A percentile compares a stretch with the other conserved stretches of the same genome.
phyloP scores from a whole-genome alignment of 53 echinoderm and acorn worm genomes.

The Temnopleurus reevesii region DNA sequence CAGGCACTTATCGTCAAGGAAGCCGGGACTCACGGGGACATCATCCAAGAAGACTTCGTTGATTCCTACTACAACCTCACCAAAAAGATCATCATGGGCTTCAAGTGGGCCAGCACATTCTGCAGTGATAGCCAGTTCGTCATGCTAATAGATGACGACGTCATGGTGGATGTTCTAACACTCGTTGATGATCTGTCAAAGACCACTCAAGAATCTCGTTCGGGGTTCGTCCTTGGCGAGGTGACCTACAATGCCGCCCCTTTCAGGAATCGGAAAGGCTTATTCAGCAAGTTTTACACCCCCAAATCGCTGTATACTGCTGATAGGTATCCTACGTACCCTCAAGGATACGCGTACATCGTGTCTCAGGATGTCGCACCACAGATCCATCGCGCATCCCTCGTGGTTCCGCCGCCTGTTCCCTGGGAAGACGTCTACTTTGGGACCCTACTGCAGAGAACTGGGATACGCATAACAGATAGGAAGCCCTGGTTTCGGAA shows the following conservation, averaged over 20 bases:
- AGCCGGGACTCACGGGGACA: neutral
- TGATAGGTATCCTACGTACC: neutral
- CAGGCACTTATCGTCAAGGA: neutral
- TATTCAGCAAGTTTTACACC: constrained; percentile 11
- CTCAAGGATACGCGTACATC: neutral
- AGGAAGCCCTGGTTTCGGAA: neutral
- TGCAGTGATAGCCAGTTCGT: neutral
- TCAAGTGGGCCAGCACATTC: neutral
- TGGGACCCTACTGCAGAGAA: neutral
- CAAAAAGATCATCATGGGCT: neutral
- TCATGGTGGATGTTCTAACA: neutral
- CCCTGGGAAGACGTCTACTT: constrained; percentile 22
- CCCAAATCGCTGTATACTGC: neutral
- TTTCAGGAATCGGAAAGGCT: neutral
- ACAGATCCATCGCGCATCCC: neutral
- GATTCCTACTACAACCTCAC: neutral
- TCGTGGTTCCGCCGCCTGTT: neutral
- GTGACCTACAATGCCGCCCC: neutral
- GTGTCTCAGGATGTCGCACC: neutral
- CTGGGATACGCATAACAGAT: neutral
- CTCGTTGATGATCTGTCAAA: neutral
- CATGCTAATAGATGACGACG: neutral
- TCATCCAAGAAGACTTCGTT: neutral
- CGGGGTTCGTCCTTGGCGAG: neutral
- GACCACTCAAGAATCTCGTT: neutral